phyloP scores from a whole-genome alignment of 2,797 vertebrate species.

The Mus minutoides region DNA sequence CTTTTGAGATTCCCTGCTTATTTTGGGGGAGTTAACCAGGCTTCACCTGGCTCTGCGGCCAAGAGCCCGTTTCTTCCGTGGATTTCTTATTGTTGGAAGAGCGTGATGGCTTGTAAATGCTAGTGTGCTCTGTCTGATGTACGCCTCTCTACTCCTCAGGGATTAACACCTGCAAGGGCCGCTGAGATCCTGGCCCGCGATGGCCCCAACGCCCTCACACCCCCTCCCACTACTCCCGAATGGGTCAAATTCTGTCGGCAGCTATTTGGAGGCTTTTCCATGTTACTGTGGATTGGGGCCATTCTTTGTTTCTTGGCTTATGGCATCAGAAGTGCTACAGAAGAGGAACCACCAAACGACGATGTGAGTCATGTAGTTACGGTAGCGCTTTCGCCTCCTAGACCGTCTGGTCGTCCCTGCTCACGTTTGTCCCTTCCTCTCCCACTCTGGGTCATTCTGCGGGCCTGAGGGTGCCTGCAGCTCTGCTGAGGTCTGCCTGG shows the following conservation, averaged over 20 bases:
- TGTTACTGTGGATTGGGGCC: conserved; percentile 97
- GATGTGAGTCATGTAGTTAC: conserved; percentile 89
- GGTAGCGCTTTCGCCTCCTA: background rate
- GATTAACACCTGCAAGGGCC: conserved; percentile 91
- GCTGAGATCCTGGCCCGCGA: conserved; percentile 95
- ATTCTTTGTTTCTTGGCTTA: conserved; percentile 96
- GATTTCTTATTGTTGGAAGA: background rate
- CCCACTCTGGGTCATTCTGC: background rate
- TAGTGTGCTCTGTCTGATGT: background rate
- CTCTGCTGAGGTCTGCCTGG: background rate
- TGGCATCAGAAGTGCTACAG: conserved; percentile 91
- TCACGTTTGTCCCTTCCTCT: too few species aligned
- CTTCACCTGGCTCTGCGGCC: background rate
- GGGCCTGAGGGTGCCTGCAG: accelerated
- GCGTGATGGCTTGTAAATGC: accelerated
- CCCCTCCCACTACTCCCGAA: conserved; percentile 97
- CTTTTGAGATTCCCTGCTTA: background rate
- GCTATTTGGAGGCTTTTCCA: conserved; percentile 97
- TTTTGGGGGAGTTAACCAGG: background rate
- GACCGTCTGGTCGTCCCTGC: too few species aligned
- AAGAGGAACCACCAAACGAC: conserved; percentile 92
- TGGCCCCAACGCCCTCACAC: conserved; percentile 95
- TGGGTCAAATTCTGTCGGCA: conserved; percentile 99
- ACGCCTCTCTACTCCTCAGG: conserved; percentile 85
- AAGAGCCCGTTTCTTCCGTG: background rate